A percentile compares a stretch with the other conserved stretches of the same genome.
These are phyloP conservation scores for Archocentrus centrarchus DNA, from an alignment of 2,113 vertebrate genomes.

Conservation along the genomic window DNA sequence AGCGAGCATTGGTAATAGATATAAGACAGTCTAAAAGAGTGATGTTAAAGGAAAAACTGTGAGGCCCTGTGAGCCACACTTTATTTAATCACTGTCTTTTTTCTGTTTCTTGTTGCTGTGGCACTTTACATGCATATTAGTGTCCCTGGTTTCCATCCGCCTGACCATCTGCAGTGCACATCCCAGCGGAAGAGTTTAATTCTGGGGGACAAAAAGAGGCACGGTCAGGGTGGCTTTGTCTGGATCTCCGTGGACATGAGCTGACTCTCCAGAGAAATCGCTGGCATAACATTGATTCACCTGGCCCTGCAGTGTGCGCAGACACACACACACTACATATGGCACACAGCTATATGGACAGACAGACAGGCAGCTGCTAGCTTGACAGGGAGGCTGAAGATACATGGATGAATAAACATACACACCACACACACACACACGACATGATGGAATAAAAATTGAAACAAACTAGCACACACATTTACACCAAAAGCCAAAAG, in stretches of 20 bases:
- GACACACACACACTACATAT: constrained; percentile 33
- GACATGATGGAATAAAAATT: constrained; percentile 53
- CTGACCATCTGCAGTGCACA: constrained; percentile 70
- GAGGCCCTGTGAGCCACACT: background rate
- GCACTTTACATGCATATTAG: constrained; percentile 31
- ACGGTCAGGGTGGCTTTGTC: constrained; percentile 30
- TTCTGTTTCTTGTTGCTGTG: background rate
- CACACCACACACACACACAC: constrained; percentile 19
- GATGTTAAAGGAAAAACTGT: background rate
- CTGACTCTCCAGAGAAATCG: constrained; percentile 67
- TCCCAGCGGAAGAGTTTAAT: constrained; percentile 61
- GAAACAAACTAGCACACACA: constrained; percentile 37
- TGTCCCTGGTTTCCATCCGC: constrained; percentile 29
- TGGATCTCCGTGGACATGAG: constrained; percentile 62
- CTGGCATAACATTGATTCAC: constrained; percentile 71
- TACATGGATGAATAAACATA: constrained; percentile 67
- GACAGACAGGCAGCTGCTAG: constrained; percentile 75
- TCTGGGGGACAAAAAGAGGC: constrained; percentile 45
- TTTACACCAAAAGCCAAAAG: constrained; percentile 51
- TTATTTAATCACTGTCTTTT: constrained; percentile 12
- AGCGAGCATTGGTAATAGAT: background rate
- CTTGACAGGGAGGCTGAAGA: constrained; percentile 74
- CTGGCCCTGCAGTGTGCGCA: constrained; percentile 55
- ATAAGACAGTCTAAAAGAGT: background rate
- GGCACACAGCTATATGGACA: constrained; percentile 34